Evolutionary conservation across 2,888 invertebrate species (phyloP).

Genomic region (Gari tellinella): DNA sequence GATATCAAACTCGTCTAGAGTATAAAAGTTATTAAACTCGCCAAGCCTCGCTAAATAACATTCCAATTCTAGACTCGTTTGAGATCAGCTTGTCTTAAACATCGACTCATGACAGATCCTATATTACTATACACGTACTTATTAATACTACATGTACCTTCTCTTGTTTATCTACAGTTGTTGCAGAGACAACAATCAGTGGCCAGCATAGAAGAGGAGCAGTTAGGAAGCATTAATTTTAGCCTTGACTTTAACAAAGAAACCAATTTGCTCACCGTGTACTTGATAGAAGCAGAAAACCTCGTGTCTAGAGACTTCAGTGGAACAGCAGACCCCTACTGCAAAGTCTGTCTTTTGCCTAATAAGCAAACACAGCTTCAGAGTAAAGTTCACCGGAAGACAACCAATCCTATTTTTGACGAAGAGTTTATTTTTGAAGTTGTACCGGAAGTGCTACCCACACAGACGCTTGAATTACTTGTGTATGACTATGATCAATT

Average conservation of each 20-base stretch:
- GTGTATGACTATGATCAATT: slow-evolving; percentile 89
- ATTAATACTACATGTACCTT: too few relatives aligned
- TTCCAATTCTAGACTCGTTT: too few relatives aligned
- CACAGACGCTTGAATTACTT: slow-evolving; percentile 87
- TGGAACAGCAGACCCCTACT: slow-evolving; percentile 87
- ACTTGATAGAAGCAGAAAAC: slow-evolving; percentile 88
- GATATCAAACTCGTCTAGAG: too few relatives aligned
- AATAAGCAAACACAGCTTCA: slow-evolving; percentile 85
- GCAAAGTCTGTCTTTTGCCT: slow-evolving; percentile 96
- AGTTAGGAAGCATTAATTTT: slow-evolving; percentile 88
- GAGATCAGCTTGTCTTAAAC: too few relatives aligned
- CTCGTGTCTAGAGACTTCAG: slow-evolving; percentile 78
- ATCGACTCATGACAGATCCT: too few relatives aligned
- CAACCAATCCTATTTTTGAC: slow-evolving; percentile 89
- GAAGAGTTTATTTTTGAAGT: slow-evolving; percentile 90
- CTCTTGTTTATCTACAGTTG: slow-evolving; percentile 33
- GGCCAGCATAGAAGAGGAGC: slow-evolving; percentile 84
- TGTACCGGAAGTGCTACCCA: slow-evolving; percentile 83
- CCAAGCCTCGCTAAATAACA: too few relatives aligned
- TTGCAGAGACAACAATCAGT: slow-evolving; percentile 75
- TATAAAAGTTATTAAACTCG: too few relatives aligned
- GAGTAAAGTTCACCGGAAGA: slow-evolving; percentile 87
- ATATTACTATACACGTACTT: too few relatives aligned
- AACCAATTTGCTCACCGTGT: slow-evolving; percentile 88
- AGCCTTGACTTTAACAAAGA: slow-evolving; percentile 88